Percentiles rank a stretch among this genome's conserved stretches.
phyloP scores from a whole-genome alignment of 2,888 invertebrate genomes.

The Protodeltote pygarga region DNA sequence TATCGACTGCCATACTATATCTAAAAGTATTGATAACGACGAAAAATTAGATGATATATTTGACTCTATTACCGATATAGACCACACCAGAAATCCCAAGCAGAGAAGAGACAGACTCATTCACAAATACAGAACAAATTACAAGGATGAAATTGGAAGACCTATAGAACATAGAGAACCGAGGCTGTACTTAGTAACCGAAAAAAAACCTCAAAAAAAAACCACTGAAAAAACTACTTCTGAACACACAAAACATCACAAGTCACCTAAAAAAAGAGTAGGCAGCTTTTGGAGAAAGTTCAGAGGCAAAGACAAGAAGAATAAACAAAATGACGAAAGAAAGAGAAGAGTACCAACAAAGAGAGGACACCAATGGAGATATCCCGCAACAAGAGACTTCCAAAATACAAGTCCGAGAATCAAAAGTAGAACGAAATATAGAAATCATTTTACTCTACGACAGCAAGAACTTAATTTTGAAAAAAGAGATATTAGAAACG shows the following conservation, averaged over 20 bases:
- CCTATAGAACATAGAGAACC: not conserved
- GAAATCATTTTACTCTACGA: not conserved
- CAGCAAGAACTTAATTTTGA: not conserved
- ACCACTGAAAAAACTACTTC: not conserved
- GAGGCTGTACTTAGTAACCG: not conserved
- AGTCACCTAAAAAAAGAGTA: slow-evolving; percentile 27
- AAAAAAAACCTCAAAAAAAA: not conserved
- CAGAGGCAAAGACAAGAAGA: slow-evolving; percentile 36
- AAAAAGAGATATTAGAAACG: slow-evolving; percentile 13
- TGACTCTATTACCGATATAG: slow-evolving; percentile 50
- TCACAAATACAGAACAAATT: slow-evolving; percentile 35
- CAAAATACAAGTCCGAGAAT: not conserved
- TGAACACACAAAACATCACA: slow-evolving; percentile 25
- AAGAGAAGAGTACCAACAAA: slow-evolving; percentile 15
- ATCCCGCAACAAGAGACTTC: not conserved
- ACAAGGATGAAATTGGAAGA: slow-evolving; percentile 14
- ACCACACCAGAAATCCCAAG: slow-evolving; percentile 33
- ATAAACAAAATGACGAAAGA: slow-evolving; percentile 12
- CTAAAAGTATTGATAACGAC: slow-evolving; percentile 67
- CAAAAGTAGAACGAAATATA: slow-evolving; percentile 12
- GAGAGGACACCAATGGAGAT: not conserved
- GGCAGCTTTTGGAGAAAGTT: slow-evolving; percentile 50
- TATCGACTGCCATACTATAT: slow-evolving; percentile 69
- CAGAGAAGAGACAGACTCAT: slow-evolving; percentile 39
- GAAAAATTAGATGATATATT: slow-evolving; percentile 52